Conservation (phyloP, 2,113 vertebrate genomes). For the Strix aluco region DNA sequence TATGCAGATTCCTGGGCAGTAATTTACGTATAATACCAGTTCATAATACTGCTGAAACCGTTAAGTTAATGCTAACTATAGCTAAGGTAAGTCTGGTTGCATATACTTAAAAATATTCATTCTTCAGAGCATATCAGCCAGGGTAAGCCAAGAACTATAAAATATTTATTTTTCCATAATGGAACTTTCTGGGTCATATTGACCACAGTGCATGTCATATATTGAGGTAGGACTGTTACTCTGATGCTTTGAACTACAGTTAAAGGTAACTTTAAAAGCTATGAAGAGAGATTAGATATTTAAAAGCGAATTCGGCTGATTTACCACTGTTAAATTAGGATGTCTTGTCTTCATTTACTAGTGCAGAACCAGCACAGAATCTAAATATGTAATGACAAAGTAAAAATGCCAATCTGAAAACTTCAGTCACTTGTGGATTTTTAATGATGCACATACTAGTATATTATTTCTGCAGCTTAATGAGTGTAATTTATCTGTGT, state of each 20-base stretch:
- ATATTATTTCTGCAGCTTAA: neutral
- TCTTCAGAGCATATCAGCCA: neutral
- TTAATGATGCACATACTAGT: neutral
- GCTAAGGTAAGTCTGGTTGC: conserved; percentile 82
- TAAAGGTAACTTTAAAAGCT: neutral
- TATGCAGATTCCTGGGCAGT: conserved; percentile 86
- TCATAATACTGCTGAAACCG: conserved; percentile 79
- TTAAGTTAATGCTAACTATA: conserved; percentile 87
- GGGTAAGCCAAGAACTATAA: neutral
- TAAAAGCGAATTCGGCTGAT: neutral
- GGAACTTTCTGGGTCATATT: neutral
- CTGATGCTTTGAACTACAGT: neutral
- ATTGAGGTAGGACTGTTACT: neutral
- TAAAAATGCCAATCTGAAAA: neutral
- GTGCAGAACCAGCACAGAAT: neutral
- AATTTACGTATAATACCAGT: conserved; percentile 87
- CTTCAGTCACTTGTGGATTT: neutral
- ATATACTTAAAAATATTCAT: neutral
- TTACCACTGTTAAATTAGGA: neutral
- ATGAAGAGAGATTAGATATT: neutral
- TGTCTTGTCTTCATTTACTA: neutral
- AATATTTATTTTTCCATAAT: neutral
- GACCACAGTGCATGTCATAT: neutral
- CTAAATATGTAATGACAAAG: neutral
- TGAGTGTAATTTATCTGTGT: neutral